Percentiles rank a stretch among this genome's conserved stretches.
Evolutionary conservation across 2,888 invertebrate species (phyloP).

Genomic region (Branchellion lobata): DNA sequence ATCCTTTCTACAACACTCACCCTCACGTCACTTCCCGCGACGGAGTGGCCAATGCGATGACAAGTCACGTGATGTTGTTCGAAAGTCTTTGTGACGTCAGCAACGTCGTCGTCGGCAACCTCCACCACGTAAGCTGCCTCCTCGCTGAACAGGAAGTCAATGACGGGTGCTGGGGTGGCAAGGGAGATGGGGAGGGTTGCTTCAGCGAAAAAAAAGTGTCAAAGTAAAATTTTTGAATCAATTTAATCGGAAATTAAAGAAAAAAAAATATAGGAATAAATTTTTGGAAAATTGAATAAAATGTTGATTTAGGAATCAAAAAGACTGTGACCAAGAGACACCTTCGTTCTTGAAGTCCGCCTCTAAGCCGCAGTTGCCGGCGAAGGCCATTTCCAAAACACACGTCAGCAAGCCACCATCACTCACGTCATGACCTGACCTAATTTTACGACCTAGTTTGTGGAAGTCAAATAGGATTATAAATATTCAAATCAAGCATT

Average conservation of each 20-base stretch:
- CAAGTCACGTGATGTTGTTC: conserved; percentile 54
- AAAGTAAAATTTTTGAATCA: too few relatives aligned
- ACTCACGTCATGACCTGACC: conserved; percentile 91
- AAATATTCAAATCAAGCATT: neutral
- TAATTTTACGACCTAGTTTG: conserved; percentile 71
- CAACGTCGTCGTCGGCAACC: conserved; percentile 54
- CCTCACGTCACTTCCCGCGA: conserved; percentile 39
- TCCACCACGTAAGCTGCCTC: conserved; percentile 63
- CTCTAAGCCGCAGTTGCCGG: conserved; percentile 77
- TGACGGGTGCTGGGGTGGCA: conserved; percentile 11
- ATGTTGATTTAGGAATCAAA: too few relatives aligned
- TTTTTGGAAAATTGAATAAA: too few relatives aligned
- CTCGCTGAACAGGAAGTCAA: conserved; percentile 61
- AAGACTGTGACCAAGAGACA: too few relatives aligned
- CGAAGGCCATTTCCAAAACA: conserved; percentile 92
- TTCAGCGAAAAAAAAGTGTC: neutral
- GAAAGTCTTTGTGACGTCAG: conserved; percentile 53
- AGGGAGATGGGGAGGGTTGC: neutral
- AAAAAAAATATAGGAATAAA: neutral
- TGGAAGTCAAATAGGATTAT: conserved; percentile 49
- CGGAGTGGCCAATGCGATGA: conserved; percentile 41
- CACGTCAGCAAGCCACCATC: conserved; percentile 91
- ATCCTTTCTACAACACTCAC: conserved; percentile 62
- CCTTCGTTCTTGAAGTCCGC: conserved; percentile 50
- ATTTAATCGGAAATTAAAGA: too few relatives aligned